Conservation (phyloP, 1,140 invertebrate genomes). For the Drosophila biarmipes region DNA sequence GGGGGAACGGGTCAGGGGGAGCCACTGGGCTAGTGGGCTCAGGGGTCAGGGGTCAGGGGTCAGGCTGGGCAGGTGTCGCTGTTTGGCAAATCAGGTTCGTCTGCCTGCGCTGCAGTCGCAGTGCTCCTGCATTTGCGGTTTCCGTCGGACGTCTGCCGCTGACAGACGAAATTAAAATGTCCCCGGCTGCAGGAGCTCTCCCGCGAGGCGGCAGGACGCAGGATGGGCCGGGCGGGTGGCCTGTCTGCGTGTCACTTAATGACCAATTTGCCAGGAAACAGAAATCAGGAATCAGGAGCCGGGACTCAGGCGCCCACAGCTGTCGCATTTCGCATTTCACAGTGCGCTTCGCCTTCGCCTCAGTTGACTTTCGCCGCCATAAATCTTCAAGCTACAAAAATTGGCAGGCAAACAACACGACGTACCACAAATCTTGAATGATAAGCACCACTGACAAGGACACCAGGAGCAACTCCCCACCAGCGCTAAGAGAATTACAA, state of each 20-base stretch:
- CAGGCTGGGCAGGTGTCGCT: constrained; percentile 58
- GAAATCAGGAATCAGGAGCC: constrained; percentile 27
- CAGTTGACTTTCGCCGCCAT: constrained; percentile 21
- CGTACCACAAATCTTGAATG: constrained; percentile 23
- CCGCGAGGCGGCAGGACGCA: not conserved
- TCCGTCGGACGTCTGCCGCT: constrained; percentile 66
- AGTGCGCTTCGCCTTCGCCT: constrained; percentile 41
- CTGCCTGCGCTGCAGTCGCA: constrained; percentile 40
- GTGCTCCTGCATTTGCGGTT: constrained; percentile 52
- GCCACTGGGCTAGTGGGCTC: too few species aligned
- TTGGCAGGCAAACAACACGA: constrained; percentile 36
- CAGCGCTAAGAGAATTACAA: constrained; percentile 70
- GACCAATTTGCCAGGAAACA: constrained; percentile 69
- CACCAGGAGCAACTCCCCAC: constrained; percentile 24
- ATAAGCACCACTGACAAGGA: constrained; percentile 34
- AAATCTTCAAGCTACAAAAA: constrained; percentile 41
- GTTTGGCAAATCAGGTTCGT: constrained; percentile 69
- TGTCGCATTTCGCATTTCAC: constrained; percentile 64
- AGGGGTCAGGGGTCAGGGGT: too few species aligned
- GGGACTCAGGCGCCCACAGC: constrained; percentile 46
- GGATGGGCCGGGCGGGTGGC: not conserved
- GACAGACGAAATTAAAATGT: constrained; percentile 82
- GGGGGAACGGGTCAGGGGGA: not conserved
- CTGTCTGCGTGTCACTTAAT: constrained; percentile 66
- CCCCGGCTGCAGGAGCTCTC: constrained; percentile 34